Conservation (phyloP, 2,888 invertebrate species). For the Pemphredon lugubris region DNA sequence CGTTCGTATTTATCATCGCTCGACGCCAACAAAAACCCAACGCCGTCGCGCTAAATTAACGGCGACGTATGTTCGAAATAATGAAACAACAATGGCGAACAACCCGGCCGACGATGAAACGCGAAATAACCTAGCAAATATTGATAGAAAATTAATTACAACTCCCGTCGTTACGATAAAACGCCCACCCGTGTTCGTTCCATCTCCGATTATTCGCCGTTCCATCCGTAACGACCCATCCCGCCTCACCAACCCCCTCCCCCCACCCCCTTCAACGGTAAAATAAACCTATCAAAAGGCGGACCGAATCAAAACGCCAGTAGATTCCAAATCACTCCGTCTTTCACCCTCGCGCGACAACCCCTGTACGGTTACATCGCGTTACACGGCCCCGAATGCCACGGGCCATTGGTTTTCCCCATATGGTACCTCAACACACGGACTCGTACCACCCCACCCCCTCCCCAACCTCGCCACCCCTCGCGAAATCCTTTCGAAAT, state of each 20-base stretch:
- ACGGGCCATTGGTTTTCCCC: constrained; percentile 53
- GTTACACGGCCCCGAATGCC: constrained; percentile 46
- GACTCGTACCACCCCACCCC: too few species aligned
- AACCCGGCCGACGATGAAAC: constrained; percentile 29
- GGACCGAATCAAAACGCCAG: too few species aligned
- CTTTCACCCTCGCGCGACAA: background rate
- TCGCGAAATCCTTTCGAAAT: constrained; percentile 70
- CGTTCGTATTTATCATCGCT: constrained; percentile 25
- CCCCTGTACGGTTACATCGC: constrained; percentile 27
- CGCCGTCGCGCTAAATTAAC: background rate
- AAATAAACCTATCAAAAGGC: too few species aligned
- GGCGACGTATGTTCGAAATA: constrained; percentile 6
- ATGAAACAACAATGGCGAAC: constrained; percentile 35
- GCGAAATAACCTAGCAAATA: constrained; percentile 21
- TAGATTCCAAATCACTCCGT: constrained; percentile 6
- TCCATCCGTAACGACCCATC: constrained; percentile 10
- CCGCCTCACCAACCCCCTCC: too few species aligned
- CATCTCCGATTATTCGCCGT: constrained; percentile 26
- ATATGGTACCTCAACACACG: too few species aligned
- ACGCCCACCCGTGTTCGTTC: too few species aligned
- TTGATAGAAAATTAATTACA: too few species aligned
- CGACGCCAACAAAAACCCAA: constrained; percentile 3
- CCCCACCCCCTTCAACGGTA: too few species aligned
- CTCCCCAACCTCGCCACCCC: constrained; percentile 35
- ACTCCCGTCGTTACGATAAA: too few species aligned